Conservation (phyloP, 2,113 vertebrate species). For the Eulacestoma nigropectus region DNA sequence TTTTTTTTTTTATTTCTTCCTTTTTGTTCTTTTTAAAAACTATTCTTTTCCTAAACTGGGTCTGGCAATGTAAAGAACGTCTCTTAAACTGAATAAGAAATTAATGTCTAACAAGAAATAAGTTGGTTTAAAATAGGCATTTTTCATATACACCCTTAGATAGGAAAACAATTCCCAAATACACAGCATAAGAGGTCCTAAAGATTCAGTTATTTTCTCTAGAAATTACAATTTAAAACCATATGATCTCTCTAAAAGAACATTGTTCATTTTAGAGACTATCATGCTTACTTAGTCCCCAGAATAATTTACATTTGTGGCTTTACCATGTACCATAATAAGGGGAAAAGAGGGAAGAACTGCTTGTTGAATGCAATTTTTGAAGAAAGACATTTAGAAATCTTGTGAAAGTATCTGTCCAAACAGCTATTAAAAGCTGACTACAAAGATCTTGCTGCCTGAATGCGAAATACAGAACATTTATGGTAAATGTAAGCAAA, state of each 20-base stretch:
- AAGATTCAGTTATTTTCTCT: background rate
- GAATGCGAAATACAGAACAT: background rate
- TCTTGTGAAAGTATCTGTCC: background rate
- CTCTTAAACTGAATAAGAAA: background rate
- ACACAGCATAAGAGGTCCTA: background rate
- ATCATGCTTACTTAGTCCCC: background rate
- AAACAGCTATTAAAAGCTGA: background rate
- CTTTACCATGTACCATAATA: background rate
- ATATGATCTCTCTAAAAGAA: background rate
- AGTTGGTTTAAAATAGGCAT: background rate
- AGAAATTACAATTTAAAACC: background rate
- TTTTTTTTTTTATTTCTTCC: background rate
- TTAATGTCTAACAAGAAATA: background rate
- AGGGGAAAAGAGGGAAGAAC: background rate
- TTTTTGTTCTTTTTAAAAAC: background rate
- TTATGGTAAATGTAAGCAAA: background rate
- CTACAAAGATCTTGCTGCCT: background rate
- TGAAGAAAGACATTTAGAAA: background rate
- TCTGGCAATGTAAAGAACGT: background rate
- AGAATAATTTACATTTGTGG: background rate
- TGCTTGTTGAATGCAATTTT: background rate
- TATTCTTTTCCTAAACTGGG: background rate
- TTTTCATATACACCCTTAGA: background rate
- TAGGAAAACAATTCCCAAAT: background rate
- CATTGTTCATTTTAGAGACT: background rate